These are phyloP conservation scores for Panthera uncia DNA, from an alignment of 2,113 vertebrate genomes.

Conservation along the genomic window DNA sequence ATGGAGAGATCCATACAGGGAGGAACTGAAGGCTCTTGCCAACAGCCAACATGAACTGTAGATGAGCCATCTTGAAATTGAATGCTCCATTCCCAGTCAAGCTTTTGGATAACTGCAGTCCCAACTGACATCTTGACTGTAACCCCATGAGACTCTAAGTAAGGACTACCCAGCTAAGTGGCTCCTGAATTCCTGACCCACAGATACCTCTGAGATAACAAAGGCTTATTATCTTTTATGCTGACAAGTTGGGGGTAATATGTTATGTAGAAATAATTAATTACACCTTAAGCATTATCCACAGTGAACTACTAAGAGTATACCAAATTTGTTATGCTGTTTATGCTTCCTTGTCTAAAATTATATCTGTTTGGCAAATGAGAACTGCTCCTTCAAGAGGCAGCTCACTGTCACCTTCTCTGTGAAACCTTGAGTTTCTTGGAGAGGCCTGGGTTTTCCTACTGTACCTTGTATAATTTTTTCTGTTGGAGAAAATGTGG, in stretches of 20 bases:
- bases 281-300: neutral
- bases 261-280: neutral
- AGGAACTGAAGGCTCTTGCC: neutral
- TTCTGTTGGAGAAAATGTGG: slow-evolving; percentile 18
- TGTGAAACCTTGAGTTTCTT: neutral
- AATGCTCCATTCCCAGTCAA: neutral
- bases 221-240: neutral
- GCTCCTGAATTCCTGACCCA: neutral
- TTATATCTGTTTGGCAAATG: neutral
- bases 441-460: neutral
- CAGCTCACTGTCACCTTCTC: neutral
- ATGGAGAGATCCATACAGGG: neutral
- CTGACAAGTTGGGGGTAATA: neutral
- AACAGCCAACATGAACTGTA: neutral
- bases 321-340: neutral
- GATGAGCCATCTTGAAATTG: neutral
- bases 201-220: neutral
- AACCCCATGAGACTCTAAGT: neutral
- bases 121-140: neutral
- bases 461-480: neutral
- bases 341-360: neutral
- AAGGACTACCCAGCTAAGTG: neutral
- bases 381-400: neutral
- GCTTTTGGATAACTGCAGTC: neutral
- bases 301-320: neutral